These are phyloP conservation scores for Drosophila tsacasi DNA, from an alignment of 1,140 invertebrate genomes.

Conservation along the genomic window DNA sequence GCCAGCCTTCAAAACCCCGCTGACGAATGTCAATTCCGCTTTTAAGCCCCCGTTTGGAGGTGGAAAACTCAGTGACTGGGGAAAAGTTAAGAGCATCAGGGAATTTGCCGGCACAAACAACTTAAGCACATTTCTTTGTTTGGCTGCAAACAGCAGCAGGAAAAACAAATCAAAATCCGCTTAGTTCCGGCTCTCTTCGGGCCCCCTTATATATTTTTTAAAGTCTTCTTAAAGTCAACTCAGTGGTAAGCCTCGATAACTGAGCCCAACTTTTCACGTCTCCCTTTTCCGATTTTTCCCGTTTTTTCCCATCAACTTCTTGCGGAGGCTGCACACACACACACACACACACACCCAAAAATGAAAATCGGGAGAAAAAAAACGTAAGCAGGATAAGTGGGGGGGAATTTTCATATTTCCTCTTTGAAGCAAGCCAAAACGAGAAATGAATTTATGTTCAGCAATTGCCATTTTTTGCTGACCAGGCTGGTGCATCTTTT, in stretches of 20 bases:
- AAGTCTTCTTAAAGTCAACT: conserved; percentile 55
- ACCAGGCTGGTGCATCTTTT: conserved; percentile 18
- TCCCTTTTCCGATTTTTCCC: conserved; percentile 3
- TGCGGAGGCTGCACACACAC: conserved; percentile 22
- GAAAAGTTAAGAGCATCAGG: conserved; percentile 62
- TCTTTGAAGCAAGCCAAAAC: conserved; percentile 13
- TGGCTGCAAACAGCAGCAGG: conserved; percentile 20
- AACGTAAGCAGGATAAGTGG: conserved; percentile 28
- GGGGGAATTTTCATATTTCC: conserved; percentile 53
- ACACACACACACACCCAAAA: conserved; percentile 2
- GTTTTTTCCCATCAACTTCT: conserved; percentile 22
- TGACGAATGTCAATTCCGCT: conserved; percentile 29
- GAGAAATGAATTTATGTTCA: conserved; percentile 28
- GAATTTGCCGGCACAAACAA: conserved; percentile 65
- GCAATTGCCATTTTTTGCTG: conserved; percentile 33
- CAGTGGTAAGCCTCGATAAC: conserved; percentile 50
- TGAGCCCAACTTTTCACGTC: conserved; percentile 32
- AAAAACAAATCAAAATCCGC: conserved; percentile 76
- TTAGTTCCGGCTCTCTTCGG: conserved; percentile 40
- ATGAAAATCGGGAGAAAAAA: conserved; percentile 7
- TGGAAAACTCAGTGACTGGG: conserved; percentile 11
- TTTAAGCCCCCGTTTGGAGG: conserved; percentile 19
- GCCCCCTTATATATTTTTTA: conserved; percentile 27
- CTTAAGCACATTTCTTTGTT: conserved; percentile 55
- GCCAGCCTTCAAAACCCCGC: background rate